Evolutionary conservation across 2,113 vertebrate species (phyloP).

Genomic region (Lasiurus borealis): DNA sequence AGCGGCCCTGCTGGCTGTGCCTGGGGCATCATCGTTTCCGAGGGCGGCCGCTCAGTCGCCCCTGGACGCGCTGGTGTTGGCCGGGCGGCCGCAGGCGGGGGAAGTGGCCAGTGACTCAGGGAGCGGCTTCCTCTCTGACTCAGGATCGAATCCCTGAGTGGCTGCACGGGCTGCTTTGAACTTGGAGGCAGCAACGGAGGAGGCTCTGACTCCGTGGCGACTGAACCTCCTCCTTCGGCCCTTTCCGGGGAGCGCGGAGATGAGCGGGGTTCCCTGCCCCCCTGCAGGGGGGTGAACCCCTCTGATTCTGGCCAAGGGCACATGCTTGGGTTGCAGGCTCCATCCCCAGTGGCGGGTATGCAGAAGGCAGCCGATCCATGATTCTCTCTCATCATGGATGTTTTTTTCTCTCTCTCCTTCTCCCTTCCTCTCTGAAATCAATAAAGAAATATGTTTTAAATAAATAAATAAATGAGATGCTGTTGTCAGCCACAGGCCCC

Average conservation of each 20-base stretch:
- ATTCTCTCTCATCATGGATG: too few relatives aligned
- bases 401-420: too few relatives aligned
- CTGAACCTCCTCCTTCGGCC: background rate
- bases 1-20: background rate
- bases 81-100: background rate
- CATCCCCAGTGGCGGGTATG: too few relatives aligned
- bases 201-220: constrained; percentile 11
- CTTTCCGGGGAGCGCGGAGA: constrained; percentile 18
- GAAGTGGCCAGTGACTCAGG: constrained; percentile 70
- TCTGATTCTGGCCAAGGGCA: too few relatives aligned
- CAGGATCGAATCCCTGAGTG: constrained; percentile 18
- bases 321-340: too few relatives aligned
- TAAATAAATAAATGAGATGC: too few relatives aligned
- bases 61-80: constrained; percentile 52
- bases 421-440: too few relatives aligned
- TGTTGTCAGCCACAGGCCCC: too few relatives aligned
- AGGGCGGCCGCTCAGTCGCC: background rate
- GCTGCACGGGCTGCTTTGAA: constrained; percentile 49
- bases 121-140: constrained; percentile 72
- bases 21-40: background rate
- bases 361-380: too few relatives aligned
- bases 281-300: background rate
- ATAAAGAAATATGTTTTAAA: too few relatives aligned
- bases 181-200: background rate
- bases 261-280: background rate